Evolutionary conservation across 2,797 vertebrate genomes (phyloP), one percentile per base, ranked within the genome.

Genomic region (Macropodus opercularis): DNA sequence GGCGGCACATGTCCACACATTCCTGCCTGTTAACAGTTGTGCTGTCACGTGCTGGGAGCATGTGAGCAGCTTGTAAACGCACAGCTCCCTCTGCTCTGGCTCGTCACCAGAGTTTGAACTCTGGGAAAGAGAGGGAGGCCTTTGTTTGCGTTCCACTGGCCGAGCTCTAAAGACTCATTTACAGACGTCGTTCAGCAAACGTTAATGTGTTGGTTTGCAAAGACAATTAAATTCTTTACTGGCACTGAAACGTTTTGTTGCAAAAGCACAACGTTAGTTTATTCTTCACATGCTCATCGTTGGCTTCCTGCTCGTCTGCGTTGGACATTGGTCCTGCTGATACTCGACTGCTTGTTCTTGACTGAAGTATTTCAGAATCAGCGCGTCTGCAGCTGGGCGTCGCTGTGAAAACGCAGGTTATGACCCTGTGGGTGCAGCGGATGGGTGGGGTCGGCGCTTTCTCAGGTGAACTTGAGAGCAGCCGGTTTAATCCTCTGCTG

Each of bases 61-160:
- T 31, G 81, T 86, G 82, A 81, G 6, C 22, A 1, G 2, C 21
- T 40, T 29, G 14, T 43, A 40, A 48, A 66, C 43, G 15, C 27
- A 2, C 15, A 14, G 4, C 40, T 44, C 64, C 67, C 44, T 40
- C 35, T 59, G 63, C 8, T 17, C 58, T 77, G 83, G 72, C 75
- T 2, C 36, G 19, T 3, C 0, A 11, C 71, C 81, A 81, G 44
- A 62, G 76, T 83, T 84, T 85, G 72, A 84, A 86, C 71, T 77
- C 63, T 4, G 57, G 23, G 78, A n/a, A 69, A 38, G 39, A 9
- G 34, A 32, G 42, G n/a, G 10, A 0, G 11, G 46, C 35, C 26
- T 72, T 53, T 81, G 65, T 80, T 76, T 75, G 69, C 69, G 75
- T 77, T 71, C 29, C 65, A 14, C 19, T 8, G 0, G 0, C 6